Base-by-base conservation (phyloP, 1,140 invertebrate genomes). In the Hylyphantes graminicola region DNA sequence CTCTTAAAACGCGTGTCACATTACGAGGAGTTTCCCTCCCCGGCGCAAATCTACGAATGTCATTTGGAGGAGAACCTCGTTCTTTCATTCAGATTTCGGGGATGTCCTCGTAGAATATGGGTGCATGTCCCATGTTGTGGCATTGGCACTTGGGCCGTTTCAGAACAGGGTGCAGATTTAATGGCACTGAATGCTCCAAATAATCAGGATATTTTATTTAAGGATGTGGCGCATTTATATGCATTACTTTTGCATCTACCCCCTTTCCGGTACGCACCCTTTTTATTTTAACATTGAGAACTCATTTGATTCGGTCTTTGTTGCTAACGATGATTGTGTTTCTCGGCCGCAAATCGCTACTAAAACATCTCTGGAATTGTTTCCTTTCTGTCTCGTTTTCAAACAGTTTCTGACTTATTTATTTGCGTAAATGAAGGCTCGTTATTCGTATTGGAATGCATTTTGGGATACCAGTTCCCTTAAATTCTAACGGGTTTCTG, bases 141-240 rank as follows among this genome's bases (percentile, higher is more conserved):
- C 35, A 35, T 35, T 35, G 35, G 35, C 35, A 35, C 35, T 35
- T 35, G 5, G 35, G 5, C 35, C 35, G 35, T 35, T n/a, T 74
- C 48, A 19, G 61, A 19, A 83, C 67, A 15, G 50, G 53, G 55
- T 74, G 50, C 51, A 17, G 50, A 63, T 61, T 75, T 83, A 83
- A 83, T 83, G 80, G 80, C 17, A 61, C 80, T 59, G 80, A 83
- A 83, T 83, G 72, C 72, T 72, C 61, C 80, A 75, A 74, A 83
- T 83, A 83, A 83, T 83, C 80, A 74, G 70, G n/a, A 72, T 74
- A 59, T 51, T 59, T 83, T 83, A 83, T 83, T 83, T 83, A 83
- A 61, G 51, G 80, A 83, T 74, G 72, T 75, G 35, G 61, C 67
- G 35, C 61, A 74, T 74, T 74, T 80, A 80, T 80, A 61, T 83